Evolutionary conservation across 2,113 vertebrate species (phyloP).

Genomic region (Columbina picui): DNA sequence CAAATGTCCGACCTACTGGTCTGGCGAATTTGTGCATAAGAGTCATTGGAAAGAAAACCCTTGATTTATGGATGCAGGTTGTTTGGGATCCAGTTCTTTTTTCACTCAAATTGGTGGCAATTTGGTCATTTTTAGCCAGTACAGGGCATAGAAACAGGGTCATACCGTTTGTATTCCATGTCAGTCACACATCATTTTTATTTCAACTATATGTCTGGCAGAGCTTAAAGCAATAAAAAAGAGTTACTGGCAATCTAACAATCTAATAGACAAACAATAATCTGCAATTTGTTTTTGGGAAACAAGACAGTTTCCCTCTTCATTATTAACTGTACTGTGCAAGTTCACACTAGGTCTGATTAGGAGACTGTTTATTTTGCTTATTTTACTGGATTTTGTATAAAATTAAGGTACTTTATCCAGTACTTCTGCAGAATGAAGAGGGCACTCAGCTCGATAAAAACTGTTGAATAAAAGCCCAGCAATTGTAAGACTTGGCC

Average conservation of each 20-base stretch:
- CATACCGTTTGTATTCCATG: background rate
- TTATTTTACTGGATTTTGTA: background rate
- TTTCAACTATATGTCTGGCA: background rate
- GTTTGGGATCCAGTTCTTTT: background rate
- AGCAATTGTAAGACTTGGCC: background rate
- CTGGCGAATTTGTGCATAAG: background rate
- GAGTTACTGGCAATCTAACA: background rate
- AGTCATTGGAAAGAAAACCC: background rate
- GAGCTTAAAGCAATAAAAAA: background rate
- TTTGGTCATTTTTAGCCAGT: background rate
- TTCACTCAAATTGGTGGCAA: background rate
- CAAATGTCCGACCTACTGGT: background rate
- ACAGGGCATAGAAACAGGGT: background rate
- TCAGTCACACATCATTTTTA: too few relatives aligned
- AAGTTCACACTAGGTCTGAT: background rate
- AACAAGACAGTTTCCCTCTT: background rate
- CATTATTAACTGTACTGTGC: background rate
- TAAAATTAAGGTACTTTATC: background rate
- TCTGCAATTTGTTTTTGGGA: background rate
- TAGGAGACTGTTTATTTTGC: background rate
- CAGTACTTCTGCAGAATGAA: background rate
- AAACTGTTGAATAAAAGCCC: background rate
- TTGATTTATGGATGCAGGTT: background rate
- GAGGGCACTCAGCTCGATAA: background rate
- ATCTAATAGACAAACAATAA: background rate